These are phyloP conservation scores for Alligator sinensis DNA, from an alignment of 2,113 vertebrate genomes.

Conservation along the genomic window DNA sequence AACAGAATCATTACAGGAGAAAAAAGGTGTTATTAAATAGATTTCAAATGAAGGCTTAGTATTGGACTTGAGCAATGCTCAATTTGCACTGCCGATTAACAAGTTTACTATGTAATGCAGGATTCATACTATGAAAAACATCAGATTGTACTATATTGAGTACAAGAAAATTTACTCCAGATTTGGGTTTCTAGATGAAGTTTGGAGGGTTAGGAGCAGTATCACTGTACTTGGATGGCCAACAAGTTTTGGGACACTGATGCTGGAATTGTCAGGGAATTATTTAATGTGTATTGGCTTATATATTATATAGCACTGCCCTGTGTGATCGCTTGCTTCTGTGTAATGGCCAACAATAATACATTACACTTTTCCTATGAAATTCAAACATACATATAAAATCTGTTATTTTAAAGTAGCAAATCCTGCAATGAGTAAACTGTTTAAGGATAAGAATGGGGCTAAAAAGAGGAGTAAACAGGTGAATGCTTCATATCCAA, in stretches of 20 bases:
- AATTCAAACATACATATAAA: neutral
- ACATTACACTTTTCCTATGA: neutral
- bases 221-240: neutral
- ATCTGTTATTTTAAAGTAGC: neutral
- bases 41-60: neutral
- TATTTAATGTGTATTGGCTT: neutral
- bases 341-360: neutral
- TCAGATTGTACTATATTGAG: neutral
- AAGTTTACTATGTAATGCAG: neutral
- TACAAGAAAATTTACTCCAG: neutral
- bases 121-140: neutral
- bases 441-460: neutral
- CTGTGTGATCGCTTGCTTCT: neutral
- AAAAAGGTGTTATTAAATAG: neutral
- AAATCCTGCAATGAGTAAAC: neutral
- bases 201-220: neutral
- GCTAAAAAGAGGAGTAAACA: neutral
- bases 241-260: neutral
- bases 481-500: rapidly evolving
- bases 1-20: neutral
- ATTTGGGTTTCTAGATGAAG: rapidly evolving
- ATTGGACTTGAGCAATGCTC: neutral
- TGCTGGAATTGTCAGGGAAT: neutral
- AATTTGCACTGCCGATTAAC: neutral
- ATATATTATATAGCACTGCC: neutral